A percentile compares a stretch with the other conserved stretches of the same genome.
Evolutionary conservation across 2,888 invertebrate species (phyloP).

Genomic region (Drosophila acutilabella): DNA sequence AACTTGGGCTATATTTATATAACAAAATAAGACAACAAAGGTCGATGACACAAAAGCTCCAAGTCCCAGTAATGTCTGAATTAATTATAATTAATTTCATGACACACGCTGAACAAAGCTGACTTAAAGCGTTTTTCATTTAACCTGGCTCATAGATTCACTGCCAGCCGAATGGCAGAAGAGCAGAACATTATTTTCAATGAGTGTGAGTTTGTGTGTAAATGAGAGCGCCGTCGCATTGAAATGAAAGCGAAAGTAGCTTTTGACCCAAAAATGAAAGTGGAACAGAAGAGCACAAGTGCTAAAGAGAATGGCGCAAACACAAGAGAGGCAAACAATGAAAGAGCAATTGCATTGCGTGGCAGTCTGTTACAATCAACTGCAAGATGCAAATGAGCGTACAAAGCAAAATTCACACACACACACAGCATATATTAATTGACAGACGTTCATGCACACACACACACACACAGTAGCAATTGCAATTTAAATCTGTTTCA

Average conservation of each 20-base stretch:
- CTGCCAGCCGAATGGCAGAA: background rate
- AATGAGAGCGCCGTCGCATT: constrained; percentile 58
- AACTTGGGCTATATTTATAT: no score
- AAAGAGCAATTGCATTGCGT: constrained; percentile 24
- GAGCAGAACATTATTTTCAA: background rate
- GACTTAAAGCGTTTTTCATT: constrained; percentile 18
- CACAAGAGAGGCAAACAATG: constrained; percentile 4
- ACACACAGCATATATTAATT: background rate
- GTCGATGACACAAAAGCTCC: constrained; percentile 5
- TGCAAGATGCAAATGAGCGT: constrained; percentile 17
- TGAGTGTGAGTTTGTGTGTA: background rate
- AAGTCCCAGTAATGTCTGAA: constrained; percentile 4
- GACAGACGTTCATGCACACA: constrained; percentile 3
- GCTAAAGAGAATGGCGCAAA: constrained; percentile 20
- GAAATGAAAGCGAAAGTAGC: constrained; percentile 70
- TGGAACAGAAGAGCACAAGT: constrained; percentile 50
- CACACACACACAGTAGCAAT: constrained; percentile 2
- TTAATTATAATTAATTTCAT: constrained; percentile 40
- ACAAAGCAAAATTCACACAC: background rate
- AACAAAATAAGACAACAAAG: background rate
- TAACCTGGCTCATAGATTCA: background rate
- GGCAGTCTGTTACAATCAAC: constrained; percentile 14
- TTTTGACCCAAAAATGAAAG: constrained; percentile 60
- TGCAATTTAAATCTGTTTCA: constrained; percentile 25
- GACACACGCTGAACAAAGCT: constrained; percentile 38